phyloP scores from a whole-genome alignment of 2,797 vertebrate genomes.

The Kryptopterus vitreolus region DNA sequence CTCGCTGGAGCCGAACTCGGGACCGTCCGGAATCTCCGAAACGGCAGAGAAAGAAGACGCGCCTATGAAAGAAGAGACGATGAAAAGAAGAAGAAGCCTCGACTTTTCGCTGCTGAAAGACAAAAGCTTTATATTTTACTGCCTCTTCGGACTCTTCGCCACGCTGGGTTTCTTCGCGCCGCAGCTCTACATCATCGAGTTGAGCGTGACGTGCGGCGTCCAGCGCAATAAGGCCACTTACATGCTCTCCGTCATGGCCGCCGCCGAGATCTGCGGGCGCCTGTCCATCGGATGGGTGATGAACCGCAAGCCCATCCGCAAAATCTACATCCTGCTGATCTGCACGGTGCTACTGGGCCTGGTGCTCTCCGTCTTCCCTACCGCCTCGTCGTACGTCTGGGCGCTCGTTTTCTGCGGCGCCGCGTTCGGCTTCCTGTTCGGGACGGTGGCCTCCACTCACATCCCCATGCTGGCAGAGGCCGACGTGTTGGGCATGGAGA shows the following conservation, averaged over 20 bases:
- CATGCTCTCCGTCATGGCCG: conserved; percentile 87
- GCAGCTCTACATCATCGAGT: conserved; percentile 87
- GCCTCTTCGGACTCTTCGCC: conserved; percentile 92
- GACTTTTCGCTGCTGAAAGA: conserved; percentile 90
- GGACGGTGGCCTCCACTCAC: conserved; percentile 85
- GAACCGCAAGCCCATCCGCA: conserved; percentile 73
- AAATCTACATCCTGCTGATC: conserved; percentile 86
- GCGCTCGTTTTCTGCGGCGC: conserved; percentile 85
- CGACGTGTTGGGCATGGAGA: conserved; percentile 88
- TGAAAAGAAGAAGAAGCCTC: conserved; percentile 64
- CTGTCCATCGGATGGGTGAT: conserved; percentile 83
- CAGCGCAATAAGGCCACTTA: conserved; percentile 78
- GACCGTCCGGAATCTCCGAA: not conserved
- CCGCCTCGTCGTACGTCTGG: conserved; percentile 80
- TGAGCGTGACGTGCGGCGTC: conserved; percentile 84
- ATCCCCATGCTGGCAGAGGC: conserved; percentile 94
- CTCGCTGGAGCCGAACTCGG: conserved; percentile 53
- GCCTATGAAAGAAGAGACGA: conserved; percentile 3
- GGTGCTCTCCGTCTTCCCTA: conserved; percentile 84
- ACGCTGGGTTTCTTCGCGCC: conserved; percentile 95
- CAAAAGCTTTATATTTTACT: conserved; percentile 86
- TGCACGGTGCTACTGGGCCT: conserved; percentile 76
- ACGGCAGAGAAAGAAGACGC: conserved; percentile 52
- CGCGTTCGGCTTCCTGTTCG: conserved; percentile 88
- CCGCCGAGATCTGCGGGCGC: conserved; percentile 86